Evolutionary conservation across 2,113 vertebrate species (phyloP), one percentile per base, ranked within the genome.

Genomic region (Urocolius indicus): DNA sequence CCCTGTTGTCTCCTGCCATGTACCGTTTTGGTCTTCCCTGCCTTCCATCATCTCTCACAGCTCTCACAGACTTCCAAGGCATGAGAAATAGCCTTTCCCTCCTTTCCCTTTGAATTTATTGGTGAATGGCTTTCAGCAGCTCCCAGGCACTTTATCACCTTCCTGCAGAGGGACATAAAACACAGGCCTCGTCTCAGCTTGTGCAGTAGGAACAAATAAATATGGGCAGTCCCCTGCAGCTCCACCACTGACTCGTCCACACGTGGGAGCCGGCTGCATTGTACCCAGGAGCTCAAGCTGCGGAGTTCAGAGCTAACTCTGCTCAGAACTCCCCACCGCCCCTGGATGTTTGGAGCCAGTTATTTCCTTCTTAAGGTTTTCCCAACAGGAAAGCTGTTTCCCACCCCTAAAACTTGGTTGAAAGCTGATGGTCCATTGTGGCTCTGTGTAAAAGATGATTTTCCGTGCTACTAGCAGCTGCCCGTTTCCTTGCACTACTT

Each of bases 101-200:
- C 66, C 57, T 92, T 94, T 79, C 16, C 75, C 58, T 93, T 91
- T 90, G 85, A 87, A 94, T 95, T 93, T 87, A 71, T 66, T 82
- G 67, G 74, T 11, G 66, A 76, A 55, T 7, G 54, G 69, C 38
- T 79, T 95, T 82, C 58, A 78, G 91, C 87, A 73, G 87, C 81
- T 94, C 71, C 54, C 29, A 26, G 59, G 75, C 91, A 61, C 91
- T 91, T 95, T 93, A 93, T 95, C 94, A 95, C 81, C 77, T 93
- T 95, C 93, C 93, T 93, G 91, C 93, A 94, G 81, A 77, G 84
- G 49, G 67, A 91, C 89, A 97, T 87, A 84, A 94, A 92, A 65
- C 84, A 82, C 11, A 9, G 66, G 49, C 66, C 87, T 57, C 68
- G 77, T 65, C 66, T 69, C 78, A 82, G 95, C 62, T 78, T 57